These are phyloP conservation scores for Brachionus rotundiformis DNA, from an alignment of 1,140 invertebrate species.

Conservation along the genomic window DNA sequence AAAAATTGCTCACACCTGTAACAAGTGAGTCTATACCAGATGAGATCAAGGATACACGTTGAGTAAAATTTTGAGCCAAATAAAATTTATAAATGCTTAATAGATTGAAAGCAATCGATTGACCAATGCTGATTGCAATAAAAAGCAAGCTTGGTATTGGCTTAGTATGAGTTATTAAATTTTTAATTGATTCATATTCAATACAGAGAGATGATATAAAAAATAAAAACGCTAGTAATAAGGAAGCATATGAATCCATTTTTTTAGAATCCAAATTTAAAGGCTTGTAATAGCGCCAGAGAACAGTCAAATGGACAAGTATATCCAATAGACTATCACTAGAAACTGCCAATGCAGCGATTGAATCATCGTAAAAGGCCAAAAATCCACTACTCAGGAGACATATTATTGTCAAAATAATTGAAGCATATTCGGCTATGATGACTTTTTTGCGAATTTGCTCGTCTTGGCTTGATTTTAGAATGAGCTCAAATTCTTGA, in stretches of 20 bases:
- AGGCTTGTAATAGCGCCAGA: conserved; percentile 28
- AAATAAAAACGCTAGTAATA: conserved; percentile 22
- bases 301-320: conserved; percentile 13
- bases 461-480: background rate
- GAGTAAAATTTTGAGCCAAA: conserved; percentile 10
- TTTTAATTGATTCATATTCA: conserved; percentile 32
- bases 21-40: conserved; percentile 33
- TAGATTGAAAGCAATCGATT: conserved; percentile 42
- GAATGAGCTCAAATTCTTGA: conserved; percentile 2
- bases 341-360: conserved; percentile 36
- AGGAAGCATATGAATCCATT: background rate
- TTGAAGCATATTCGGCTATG: conserved; percentile 26
- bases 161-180: background rate
- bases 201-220: background rate
- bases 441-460: conserved; percentile 21
- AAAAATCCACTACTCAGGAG: background rate
- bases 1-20: conserved; percentile 28
- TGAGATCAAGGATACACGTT: background rate
- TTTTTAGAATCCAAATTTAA: background rate
- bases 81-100: conserved; percentile 46
- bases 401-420: background rate
- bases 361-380: conserved; percentile 11
- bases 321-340: conserved; percentile 31
- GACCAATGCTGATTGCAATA: conserved; percentile 2
- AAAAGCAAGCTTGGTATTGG: conserved; percentile 20